Evolutionary conservation across 1,140 invertebrate genomes (phyloP).

Genomic region (Nomia melanderi): DNA sequence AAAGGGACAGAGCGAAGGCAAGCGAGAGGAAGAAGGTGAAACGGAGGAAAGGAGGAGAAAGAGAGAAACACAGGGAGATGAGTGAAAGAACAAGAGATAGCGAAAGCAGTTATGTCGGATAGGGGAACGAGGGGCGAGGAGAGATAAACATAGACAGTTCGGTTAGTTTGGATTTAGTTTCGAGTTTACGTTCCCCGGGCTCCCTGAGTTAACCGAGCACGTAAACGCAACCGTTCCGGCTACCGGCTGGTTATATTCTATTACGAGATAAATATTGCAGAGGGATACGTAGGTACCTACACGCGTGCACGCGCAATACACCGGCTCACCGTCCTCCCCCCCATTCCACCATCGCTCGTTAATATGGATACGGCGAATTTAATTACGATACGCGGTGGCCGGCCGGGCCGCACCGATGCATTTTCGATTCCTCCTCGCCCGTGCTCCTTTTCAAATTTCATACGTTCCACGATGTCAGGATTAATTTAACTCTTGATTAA

Average conservation of each 20-base stretch:
- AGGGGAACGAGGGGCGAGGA: background rate
- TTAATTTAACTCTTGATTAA: conserved; percentile 40
- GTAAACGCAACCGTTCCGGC: conserved; percentile 68
- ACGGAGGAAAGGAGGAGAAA: background rate
- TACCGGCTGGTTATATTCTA: conserved; percentile 70
- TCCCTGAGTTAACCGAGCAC: conserved; percentile 75
- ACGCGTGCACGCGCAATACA: conserved; percentile 22
- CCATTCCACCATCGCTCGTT: background rate
- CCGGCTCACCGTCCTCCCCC: background rate
- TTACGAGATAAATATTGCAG: conserved; percentile 76
- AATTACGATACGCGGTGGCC: conserved; percentile 50
- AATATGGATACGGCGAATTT: conserved; percentile 53
- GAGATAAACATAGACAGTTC: conserved; percentile 61
- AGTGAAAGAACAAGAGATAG: conserved; percentile 7
- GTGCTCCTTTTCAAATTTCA: conserved; percentile 9
- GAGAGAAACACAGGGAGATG: too few relatives aligned
- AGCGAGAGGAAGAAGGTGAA: background rate
- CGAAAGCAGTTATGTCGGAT: background rate
- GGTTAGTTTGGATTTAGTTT: conserved; percentile 75
- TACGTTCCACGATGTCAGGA: conserved; percentile 21
- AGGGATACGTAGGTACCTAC: conserved; percentile 50
- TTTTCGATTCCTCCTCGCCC: conserved; percentile 30
- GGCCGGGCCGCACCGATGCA: background rate
- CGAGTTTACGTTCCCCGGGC: conserved; percentile 71
- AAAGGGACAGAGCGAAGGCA: conserved; percentile 8